Evolutionary conservation across 2,888 invertebrate genomes (phyloP).

Genomic region (Xanthorhoe spadicearia): DNA sequence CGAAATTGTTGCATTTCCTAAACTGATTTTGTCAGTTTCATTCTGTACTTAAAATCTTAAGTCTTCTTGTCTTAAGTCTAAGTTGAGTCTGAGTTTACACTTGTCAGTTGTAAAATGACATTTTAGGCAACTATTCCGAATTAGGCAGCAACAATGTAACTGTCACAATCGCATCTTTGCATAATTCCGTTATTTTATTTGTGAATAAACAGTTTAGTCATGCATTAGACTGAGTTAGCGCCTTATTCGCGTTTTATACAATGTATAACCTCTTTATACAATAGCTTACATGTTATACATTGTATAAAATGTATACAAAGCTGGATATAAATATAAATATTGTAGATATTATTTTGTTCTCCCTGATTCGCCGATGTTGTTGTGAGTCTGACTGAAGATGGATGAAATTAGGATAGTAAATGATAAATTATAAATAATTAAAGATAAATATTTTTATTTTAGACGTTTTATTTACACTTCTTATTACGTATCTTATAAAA

Average conservation of each 20-base stretch:
- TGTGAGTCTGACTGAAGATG: conserved; percentile 72
- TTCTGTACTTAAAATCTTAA: too few relatives aligned
- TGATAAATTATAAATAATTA: conserved; percentile 79
- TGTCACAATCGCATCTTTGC: conserved; percentile 43
- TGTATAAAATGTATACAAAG: conserved; percentile 49
- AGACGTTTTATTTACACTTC: conserved; percentile 42
- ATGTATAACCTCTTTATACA: conserved; percentile 59
- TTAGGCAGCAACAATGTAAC: conserved; percentile 2
- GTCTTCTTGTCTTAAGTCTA: too few relatives aligned
- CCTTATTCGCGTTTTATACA: conserved; percentile 53
- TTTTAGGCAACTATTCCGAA: not conserved
- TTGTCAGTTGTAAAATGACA: not conserved
- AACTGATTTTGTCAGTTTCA: not conserved
- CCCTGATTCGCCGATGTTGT: conserved; percentile 68
- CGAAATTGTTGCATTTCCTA: not conserved
- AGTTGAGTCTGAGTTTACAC: not conserved
- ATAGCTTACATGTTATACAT: conserved; percentile 44
- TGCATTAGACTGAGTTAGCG: conserved; percentile 78
- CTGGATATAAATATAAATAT: conserved; percentile 43
- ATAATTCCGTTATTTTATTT: conserved; percentile 41
- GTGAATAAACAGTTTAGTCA: conserved; percentile 62
- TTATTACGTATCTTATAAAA: not conserved
- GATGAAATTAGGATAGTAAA: conserved; percentile 71
- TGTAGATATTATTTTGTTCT: conserved; percentile 68
- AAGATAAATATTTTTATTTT: conserved; percentile 78